Percentiles rank a stretch among this genome's conserved stretches.
Conservation (phyloP, 2,797 vertebrate genomes). For the Cossypha heuglini region DNA sequence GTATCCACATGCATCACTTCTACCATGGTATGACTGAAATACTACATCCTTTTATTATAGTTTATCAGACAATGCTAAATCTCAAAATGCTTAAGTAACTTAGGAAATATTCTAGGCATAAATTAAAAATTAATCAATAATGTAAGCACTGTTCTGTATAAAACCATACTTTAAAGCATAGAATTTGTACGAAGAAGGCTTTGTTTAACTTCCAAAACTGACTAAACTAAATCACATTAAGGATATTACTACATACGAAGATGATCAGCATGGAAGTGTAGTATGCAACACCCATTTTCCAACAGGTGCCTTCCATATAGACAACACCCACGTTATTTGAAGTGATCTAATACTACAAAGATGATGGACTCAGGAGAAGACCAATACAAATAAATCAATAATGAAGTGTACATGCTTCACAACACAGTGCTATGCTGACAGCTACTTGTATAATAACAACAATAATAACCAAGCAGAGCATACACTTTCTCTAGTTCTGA, state of each 20-base stretch:
- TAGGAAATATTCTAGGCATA: not conserved
- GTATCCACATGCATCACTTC: not conserved
- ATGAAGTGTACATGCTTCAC: not conserved
- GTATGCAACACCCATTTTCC: not conserved
- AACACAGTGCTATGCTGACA: not conserved
- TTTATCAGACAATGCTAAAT: not conserved
- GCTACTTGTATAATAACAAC: not conserved
- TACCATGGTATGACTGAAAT: not conserved
- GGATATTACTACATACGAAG: fast-evolving
- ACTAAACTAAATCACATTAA: not conserved
- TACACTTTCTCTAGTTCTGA: not conserved
- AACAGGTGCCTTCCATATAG: not conserved
- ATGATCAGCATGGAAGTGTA: not conserved
- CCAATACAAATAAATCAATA: not conserved
- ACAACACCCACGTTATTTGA: not conserved
- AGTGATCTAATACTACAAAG: not conserved
- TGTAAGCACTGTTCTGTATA: not conserved
- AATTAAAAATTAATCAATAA: not conserved
- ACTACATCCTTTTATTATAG: not conserved
- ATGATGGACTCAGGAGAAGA: not conserved
- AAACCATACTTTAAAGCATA: not conserved
- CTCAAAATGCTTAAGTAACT: not conserved
- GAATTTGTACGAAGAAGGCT: not conserved
- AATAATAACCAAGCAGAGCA: not conserved
- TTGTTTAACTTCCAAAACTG: not conserved